A percentile compares a stretch with the other conserved stretches of the same genome.
Evolutionary conservation across 2,797 vertebrate species (phyloP).

Genomic region (Potorous gilbertii): DNA sequence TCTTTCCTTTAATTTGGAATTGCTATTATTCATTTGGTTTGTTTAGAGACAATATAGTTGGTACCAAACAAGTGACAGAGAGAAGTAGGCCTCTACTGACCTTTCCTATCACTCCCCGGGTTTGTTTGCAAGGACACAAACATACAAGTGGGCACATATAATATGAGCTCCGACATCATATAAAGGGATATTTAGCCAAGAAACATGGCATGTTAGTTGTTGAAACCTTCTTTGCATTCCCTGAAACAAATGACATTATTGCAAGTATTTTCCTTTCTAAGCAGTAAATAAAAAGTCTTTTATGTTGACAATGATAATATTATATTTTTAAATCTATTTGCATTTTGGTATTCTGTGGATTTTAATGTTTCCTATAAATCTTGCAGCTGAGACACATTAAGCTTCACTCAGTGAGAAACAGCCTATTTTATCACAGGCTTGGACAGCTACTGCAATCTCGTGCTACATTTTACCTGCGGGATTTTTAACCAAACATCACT

Average conservation of each 20-base stretch:
- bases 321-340: constrained; percentile 88
- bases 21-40: background rate
- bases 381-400: constrained; percentile 67
- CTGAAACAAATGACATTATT: constrained; percentile 86
- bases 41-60: constrained; percentile 63
- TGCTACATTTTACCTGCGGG: constrained; percentile 1
- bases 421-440: constrained; percentile 63
- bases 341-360: constrained; percentile 84
- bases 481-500: constrained; percentile 2
- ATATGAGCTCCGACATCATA: constrained; percentile 79
- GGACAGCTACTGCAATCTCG: constrained; percentile 30
- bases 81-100: constrained; percentile 75
- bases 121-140: constrained; percentile 82
- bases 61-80: constrained; percentile 57
- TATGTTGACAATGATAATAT: constrained; percentile 92
- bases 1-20: background rate
- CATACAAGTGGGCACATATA: constrained; percentile 76
- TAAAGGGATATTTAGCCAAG: constrained; percentile 87
- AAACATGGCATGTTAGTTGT: constrained; percentile 90
- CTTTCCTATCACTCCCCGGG: constrained; percentile 68
- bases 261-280: constrained; percentile 84
- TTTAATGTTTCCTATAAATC: constrained; percentile 88
- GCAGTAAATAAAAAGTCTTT: constrained; percentile 84
- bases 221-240: constrained; percentile 88
- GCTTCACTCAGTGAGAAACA: constrained; percentile 78